Evolutionary conservation across 2,888 invertebrate species (phyloP), one percentile per base, ranked within the genome.

Genomic region (Crematogaster levior): DNA sequence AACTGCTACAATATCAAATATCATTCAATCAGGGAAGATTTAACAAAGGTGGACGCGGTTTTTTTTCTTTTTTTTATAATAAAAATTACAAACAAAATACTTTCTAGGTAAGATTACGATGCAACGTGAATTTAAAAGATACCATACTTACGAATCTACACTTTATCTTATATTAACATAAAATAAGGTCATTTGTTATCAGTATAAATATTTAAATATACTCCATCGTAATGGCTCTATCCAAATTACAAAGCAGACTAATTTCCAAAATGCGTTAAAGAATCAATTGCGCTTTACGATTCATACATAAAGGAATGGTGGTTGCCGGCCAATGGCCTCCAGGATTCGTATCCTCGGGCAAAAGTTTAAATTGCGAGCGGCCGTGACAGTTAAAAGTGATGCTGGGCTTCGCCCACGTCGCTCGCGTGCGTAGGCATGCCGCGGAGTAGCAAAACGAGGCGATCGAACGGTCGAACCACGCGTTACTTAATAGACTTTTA

Each of bases 401-500:
- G 58, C n/a, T n/a, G 70, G 24, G 24, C 51, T 18, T 82, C 82
- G 40, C 75, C 81, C 51, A 80, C 51, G 34, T 5, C 21, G 51
- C 53, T 68, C 56, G 60, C 56, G 43, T 58, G 65, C 53, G 53
- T 63, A 48, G 63, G 37, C 56, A 30, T 24, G 79, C 18, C 15
- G 53, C n/a, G 10, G 53, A 63, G 34, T 43, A 21, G 46, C 43
- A 70, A 60, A 58, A 46, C 24, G 15, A 21, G 34, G 15, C 66
- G 84, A 88, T 88, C 89, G 83, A 83, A 70, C 81, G 66, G 48
- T 84, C 60, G 30, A 40, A 37, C n/a, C 37, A 48, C 9, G 70
- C 79, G 83, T 89, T 89, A 86, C 70, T 84, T 89, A 88, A 88
- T 77, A 56, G 70, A 63, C 63, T 81, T 85, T 89, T 86, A 88